Base-by-base conservation (phyloP, 2,113 vertebrate species). In the Cromileptes altivelis region DNA sequence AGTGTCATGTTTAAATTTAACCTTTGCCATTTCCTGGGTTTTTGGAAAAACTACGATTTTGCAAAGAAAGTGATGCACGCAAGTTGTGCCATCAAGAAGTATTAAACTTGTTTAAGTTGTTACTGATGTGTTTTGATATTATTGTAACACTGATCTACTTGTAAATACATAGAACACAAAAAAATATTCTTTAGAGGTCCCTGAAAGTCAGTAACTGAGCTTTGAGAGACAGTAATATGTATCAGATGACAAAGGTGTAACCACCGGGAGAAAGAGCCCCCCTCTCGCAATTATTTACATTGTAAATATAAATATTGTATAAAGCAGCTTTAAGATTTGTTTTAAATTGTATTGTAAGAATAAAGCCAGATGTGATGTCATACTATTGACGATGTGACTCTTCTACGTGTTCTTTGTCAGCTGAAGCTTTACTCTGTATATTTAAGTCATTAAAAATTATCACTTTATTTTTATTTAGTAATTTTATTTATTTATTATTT, bases 1-100 rank as follows among this genome's bases (percentile, higher is more conserved):
- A 77, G 82, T 70, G 56, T 45, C 75, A 73, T 55, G 60, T 90
- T 88, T 93, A 93, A 91, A 88, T 89, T 69, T 92, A 94, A 92
- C 84, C 64, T 83, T 81, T 60, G 30, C 27, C 79, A 71, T 76
- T 89, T 90, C 79, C 89, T 68, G 85, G 4, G 57, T 82, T 83
- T 88, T 80, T 70, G 61, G 67, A 75, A 88, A 78, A 68, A 40
- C 17, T 75, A 21, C 75, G 50, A 42, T 70, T 80, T 80, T 79
- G 19, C 64, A 75, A n/a, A 37, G 21, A 85, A 61, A 79, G 55
- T 33, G 37, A 57, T 27, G 3, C 56, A 61, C 12, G n/a, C 9
- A 67, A 49, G 50, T 42, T 42, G 73, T 21, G 12, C 40, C 27
- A 57, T 27, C 9, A 42, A 25, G 25, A 50, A 61, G 25, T n/a